phyloP scores from a whole-genome alignment of 2,888 invertebrate species.

The Dyspetes luteomarginatus region DNA sequence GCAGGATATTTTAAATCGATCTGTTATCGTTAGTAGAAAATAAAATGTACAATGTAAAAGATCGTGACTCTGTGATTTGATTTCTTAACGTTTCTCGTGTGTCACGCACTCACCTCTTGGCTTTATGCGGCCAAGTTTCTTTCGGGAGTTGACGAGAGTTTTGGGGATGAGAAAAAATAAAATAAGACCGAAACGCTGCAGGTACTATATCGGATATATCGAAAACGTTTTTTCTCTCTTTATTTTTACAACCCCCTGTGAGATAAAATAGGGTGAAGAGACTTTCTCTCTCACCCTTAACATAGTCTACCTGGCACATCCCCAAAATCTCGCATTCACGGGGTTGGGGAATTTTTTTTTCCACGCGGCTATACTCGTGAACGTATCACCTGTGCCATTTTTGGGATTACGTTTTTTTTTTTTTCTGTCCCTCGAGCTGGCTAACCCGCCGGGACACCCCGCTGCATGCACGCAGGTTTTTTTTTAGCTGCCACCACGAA shows the following conservation, averaged over 20 bases:
- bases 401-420: slow-evolving; percentile 78
- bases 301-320: slow-evolving; percentile 59
- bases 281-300: slow-evolving; percentile 58
- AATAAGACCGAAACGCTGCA: slow-evolving; percentile 25
- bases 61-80: slow-evolving; percentile 70
- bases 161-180: slow-evolving; percentile 13
- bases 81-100: slow-evolving; percentile 38
- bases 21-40: slow-evolving; percentile 11
- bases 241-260: slow-evolving; percentile 34
- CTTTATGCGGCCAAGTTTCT: slow-evolving; percentile 31
- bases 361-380: slow-evolving; percentile 65
- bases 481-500: slow-evolving; percentile 52
- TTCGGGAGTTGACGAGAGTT: slow-evolving; percentile 20
- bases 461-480: slow-evolving; percentile 69
- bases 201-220: slow-evolving; percentile 55
- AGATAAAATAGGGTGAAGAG: slow-evolving; percentile 48
- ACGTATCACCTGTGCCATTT: slow-evolving; percentile 80
- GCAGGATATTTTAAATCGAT: slow-evolving; percentile 25
- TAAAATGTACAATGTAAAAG: slow-evolving; percentile 31
- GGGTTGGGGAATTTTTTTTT: slow-evolving; percentile 61
- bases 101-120: slow-evolving; percentile 25
- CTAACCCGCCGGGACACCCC: slow-evolving; percentile 72
- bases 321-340: slow-evolving; percentile 38
- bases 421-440: slow-evolving; percentile 76
- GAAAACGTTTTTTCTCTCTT: too few species aligned